phyloP scores from a whole-genome alignment of 2,888 invertebrate genomes.

The Pasiphila rectangulata region DNA sequence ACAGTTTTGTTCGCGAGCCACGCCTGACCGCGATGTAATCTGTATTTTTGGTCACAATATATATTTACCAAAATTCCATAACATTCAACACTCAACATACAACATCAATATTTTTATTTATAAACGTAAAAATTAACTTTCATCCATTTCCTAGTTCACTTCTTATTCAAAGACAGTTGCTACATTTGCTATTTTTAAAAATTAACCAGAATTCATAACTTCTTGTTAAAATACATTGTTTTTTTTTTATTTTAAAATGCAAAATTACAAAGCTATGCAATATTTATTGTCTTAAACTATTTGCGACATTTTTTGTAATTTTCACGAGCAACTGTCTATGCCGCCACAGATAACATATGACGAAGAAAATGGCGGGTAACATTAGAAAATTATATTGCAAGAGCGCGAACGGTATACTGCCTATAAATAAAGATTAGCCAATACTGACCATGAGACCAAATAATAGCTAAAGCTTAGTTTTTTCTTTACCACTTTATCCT shows the following conservation, averaged over 20 bases:
- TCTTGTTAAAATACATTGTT: conserved; percentile 12
- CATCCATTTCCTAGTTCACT: conserved; percentile 53
- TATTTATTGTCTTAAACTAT: conserved; percentile 37
- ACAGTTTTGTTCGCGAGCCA: conserved; percentile 33
- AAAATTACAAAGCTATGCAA: conserved; percentile 30
- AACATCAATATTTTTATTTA: conserved; percentile 54
- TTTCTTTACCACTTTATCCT: neutral
- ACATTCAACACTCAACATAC: conserved; percentile 49
- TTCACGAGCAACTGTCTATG: conserved; percentile 29
- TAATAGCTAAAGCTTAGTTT: neutral
- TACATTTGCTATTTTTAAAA: conserved; percentile 33
- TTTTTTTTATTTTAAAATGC: conserved; percentile 16
- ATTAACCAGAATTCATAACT: conserved; percentile 18
- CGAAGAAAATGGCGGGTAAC: conserved; percentile 20
- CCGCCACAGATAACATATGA: conserved; percentile 20
- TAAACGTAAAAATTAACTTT: conserved; percentile 77
- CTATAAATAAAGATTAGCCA: conserved; percentile 11
- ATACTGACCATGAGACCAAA: neutral
- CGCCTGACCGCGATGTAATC: conserved; percentile 45
- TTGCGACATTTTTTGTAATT: conserved; percentile 3
- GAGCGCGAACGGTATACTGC: conserved; percentile 9
- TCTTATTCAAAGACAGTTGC: conserved; percentile 57
- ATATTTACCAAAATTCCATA: conserved; percentile 52
- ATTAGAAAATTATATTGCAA: conserved; percentile 7
- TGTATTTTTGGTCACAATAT: conserved; percentile 39